Conservation (phyloP, 2,888 invertebrate genomes). For the Andrena bicolor region DNA sequence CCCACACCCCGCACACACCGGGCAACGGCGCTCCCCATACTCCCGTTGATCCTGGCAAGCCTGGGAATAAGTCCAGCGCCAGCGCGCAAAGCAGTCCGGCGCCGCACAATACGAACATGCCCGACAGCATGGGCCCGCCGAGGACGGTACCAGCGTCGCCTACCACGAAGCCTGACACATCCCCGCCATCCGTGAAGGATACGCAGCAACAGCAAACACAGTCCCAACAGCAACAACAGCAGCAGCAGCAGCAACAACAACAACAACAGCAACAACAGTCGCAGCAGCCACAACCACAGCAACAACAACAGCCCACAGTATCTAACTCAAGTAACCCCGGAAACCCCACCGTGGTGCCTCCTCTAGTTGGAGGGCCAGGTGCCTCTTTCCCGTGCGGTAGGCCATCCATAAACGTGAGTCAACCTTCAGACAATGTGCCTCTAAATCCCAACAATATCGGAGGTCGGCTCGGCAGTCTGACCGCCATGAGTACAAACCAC, state of each 20-base stretch:
- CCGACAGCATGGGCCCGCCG: constrained; percentile 83
- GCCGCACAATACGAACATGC: constrained; percentile 79
- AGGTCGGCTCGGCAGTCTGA: constrained; percentile 80
- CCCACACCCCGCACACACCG: constrained; percentile 83
- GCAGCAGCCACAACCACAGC: constrained; percentile 77
- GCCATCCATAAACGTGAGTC: constrained; percentile 80
- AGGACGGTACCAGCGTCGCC: constrained; percentile 83
- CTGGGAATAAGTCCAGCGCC: constrained; percentile 79
- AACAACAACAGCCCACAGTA: constrained; percentile 80
- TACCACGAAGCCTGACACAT: constrained; percentile 83
- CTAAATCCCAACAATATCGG: constrained; percentile 89
- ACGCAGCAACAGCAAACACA: constrained; percentile 76
- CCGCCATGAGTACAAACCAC: constrained; percentile 86
- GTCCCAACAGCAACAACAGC: constrained; percentile 83
- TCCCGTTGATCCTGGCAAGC: constrained; percentile 79
- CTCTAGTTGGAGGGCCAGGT: constrained; percentile 76
- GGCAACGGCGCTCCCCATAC: constrained; percentile 82
- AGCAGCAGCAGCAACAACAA: constrained; percentile 83
- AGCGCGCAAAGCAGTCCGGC: constrained; percentile 84
- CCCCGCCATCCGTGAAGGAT: constrained; percentile 81
- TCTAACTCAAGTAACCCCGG: constrained; percentile 78
- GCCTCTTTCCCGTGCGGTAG: constrained; percentile 80
- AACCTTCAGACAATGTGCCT: constrained; percentile 88
- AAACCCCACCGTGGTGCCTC: constrained; percentile 63
- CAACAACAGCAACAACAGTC: constrained; percentile 77